Evolutionary conservation across 1,140 invertebrate genomes (phyloP).

Genomic region (Oreohelix idahoensis): DNA sequence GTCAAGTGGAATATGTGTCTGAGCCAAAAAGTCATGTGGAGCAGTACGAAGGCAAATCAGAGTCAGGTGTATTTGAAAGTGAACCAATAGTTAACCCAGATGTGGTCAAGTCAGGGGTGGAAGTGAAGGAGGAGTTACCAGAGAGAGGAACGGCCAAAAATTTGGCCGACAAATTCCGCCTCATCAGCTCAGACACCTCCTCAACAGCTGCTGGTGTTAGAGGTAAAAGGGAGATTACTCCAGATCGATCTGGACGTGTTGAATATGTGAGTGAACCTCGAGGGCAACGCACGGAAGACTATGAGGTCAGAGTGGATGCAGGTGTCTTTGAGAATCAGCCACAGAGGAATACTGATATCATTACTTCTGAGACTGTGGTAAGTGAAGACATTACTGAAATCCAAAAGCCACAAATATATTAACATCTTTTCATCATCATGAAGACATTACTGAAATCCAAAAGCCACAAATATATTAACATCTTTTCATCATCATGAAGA

Average conservation of each 20-base stretch:
- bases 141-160: slow-evolving; percentile 63
- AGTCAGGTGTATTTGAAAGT: slow-evolving; percentile 66
- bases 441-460: too few relatives aligned
- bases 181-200: slow-evolving; percentile 44
- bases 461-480: too few relatives aligned
- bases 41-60: slow-evolving; percentile 57
- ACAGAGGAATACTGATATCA: slow-evolving; percentile 49
- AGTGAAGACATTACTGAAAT: slow-evolving; percentile 36
- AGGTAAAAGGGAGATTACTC: slow-evolving; percentile 48
- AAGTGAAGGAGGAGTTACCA: slow-evolving; percentile 57
- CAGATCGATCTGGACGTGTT: slow-evolving; percentile 45
- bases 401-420: too few relatives aligned
- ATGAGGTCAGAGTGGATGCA: slow-evolving; percentile 57
- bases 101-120: slow-evolving; percentile 57
- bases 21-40: slow-evolving; percentile 57
- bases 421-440: too few relatives aligned
- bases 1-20: slow-evolving; percentile 62
- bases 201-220: background rate
- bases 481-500: too few relatives aligned
- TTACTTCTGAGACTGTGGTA: slow-evolving; percentile 50
- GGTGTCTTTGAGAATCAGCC: slow-evolving; percentile 67
- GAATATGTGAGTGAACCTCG: slow-evolving; percentile 65
- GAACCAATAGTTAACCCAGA: slow-evolving; percentile 53
- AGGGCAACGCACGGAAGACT: slow-evolving; percentile 49
- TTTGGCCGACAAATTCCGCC: slow-evolving; percentile 57